Conservation (phyloP, 2,113 vertebrate species). For the Australoheros scitulus region DNA sequence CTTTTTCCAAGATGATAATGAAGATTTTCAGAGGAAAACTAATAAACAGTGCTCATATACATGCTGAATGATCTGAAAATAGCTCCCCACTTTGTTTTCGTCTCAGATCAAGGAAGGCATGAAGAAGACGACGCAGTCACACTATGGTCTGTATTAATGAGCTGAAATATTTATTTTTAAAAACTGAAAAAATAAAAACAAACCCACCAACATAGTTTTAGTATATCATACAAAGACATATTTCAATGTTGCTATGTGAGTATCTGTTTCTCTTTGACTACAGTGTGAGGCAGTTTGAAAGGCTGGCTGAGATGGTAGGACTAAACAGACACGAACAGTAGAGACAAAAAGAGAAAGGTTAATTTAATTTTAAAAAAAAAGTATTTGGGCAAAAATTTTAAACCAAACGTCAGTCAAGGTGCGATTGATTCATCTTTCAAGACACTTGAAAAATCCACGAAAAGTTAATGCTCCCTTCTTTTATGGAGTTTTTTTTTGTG, state of each 20-base stretch:
- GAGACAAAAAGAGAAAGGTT: conserved; percentile 33
- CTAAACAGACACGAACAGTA: conserved; percentile 63
- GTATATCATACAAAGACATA: conserved; percentile 79
- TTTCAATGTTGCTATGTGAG: conserved; percentile 77
- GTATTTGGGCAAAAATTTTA: conserved; percentile 43
- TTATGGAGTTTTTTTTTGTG: neutral
- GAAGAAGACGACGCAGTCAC: conserved; percentile 22
- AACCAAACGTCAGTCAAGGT: conserved; percentile 50
- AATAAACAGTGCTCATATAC: neutral
- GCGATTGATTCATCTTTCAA: conserved; percentile 47
- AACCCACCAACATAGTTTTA: conserved; percentile 80
- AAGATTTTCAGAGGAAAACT: neutral
- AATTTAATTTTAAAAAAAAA: neutral
- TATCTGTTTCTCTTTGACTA: conserved; percentile 75
- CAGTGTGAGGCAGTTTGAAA: conserved; percentile 84
- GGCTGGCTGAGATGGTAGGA: conserved; percentile 80
- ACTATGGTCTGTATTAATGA: conserved; percentile 59
- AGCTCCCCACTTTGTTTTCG: neutral
- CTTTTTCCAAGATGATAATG: conserved; percentile 1
- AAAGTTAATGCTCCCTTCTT: conserved; percentile 10
- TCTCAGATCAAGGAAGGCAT: neutral
- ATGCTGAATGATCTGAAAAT: neutral
- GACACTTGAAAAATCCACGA: conserved; percentile 43
- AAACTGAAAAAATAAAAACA: conserved; percentile 79
- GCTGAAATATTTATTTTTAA: conserved; percentile 81